Evolutionary conservation across 2,888 invertebrate species (phyloP), one percentile per base, ranked within the genome.

Genomic region (Coenonympha arcania): DNA sequence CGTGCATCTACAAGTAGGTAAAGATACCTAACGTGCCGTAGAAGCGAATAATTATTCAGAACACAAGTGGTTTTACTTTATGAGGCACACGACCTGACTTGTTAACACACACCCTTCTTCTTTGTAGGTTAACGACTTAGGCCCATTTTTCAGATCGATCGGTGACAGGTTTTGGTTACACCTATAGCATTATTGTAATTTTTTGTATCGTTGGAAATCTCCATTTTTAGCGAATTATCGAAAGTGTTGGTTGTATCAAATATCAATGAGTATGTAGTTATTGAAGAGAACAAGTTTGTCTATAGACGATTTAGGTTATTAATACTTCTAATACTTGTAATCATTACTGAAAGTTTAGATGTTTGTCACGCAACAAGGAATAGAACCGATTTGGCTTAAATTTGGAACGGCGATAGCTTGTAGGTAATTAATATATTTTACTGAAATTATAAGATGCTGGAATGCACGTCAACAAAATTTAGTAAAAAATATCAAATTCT

Each of bases 21-120:
- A 18, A 28, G 28, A 30, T n/a, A 41, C 28, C 18, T 11, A 41
- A 28, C 28, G 18, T 18, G 6, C 18, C 26, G 19, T 28, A 28
- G 6, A 22, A 2, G 41, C 28, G 66, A 61, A 76, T 76, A 79
- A 81, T 81, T 82, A 84, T 84, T 84, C 83, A 62, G 68, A 76
- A 72, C 80, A 81, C 81, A 84, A 80, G 80, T 81, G 82, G 76
- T 76, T 73, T 74, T 71, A 68, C 68, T 76, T 79, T 79, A 81
- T 73, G 70, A 64, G 67, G 73, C 65, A 68, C 75, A 73, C 71
- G 75, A 71, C 65, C 62, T 67, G 75, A 70, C 71, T 79, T 72
- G 74, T 75, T 74, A 77, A 74, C 68, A 71, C 66, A 70, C 70
- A 69, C 71, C 73, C 76, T 76, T 76, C 72, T 74, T 69, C 71